Evolutionary conservation across 2,113 vertebrate species (phyloP).

Genomic region (Saccopteryx bilineata): DNA sequence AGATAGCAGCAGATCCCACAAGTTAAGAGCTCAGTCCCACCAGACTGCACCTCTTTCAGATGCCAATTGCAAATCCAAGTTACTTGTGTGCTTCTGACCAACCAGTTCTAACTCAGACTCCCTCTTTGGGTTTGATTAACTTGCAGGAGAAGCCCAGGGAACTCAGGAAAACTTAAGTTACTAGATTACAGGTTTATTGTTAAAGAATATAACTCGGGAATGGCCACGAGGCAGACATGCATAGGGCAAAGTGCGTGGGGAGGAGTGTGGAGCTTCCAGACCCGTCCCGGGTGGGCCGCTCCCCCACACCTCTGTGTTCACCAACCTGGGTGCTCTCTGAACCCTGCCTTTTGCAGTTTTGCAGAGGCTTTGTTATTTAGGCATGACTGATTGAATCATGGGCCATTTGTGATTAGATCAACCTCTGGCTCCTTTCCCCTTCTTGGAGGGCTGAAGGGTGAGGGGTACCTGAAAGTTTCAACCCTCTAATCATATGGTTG

Average conservation of each 20-base stretch:
- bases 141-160: neutral
- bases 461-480: neutral
- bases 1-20: neutral
- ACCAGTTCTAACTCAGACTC: neutral
- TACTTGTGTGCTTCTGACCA: neutral
- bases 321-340: neutral
- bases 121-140: neutral
- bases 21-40: neutral
- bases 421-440: neutral
- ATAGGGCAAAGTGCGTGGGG: neutral
- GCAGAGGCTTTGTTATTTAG: neutral
- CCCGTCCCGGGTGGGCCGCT: neutral
- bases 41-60: neutral
- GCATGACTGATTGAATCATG: neutral
- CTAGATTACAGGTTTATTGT: neutral
- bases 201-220: neutral
- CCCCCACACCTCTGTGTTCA: neutral
- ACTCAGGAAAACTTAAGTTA: neutral
- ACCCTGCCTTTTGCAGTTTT: neutral
- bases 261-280: neutral
- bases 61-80: neutral
- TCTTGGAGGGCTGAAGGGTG: neutral
- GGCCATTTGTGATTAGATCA: neutral
- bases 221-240: neutral
- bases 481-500: neutral